Base-by-base conservation (phyloP, 2,888 invertebrate species). In the Eristalinus aeneus region DNA sequence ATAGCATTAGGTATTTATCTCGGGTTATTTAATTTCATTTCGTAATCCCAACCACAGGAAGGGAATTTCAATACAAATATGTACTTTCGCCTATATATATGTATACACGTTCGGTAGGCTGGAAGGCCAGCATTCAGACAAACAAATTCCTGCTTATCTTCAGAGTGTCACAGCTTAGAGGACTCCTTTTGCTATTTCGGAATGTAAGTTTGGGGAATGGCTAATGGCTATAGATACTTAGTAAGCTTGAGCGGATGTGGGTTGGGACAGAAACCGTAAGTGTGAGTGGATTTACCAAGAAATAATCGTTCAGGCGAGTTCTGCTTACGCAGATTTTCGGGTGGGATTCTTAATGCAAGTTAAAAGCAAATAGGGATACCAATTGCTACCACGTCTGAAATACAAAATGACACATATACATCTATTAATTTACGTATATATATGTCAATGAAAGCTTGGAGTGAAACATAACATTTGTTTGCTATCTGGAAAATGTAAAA, bases 1-100 rank as follows among this genome's bases (percentile, higher is more conserved):
- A 75, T 79, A 75, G 84, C 79, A 84, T 84, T 79, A 84, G 79
- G 84, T 84, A 84, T 84, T 84, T 84, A 84, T 84, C 75, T 79
- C 75, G 75, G 79, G 75, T 79, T 84, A 79, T 84, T 84, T 84
- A 79, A 84, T 84, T 84, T 84, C 75, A 84, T 84, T 84, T 84
- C 56, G 75, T 79, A 84, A 79, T 84, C 71, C 61, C 61, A 75
- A 65, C 71, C 67, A 31, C 75, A 79, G 67, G 61, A 63, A 61
- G 39, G 34, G 65, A 79, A 75, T 61, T 84, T 79, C 69, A 65
- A 75, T 79, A 71, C 74, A 69, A 53, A 58, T 46, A 61, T 31
- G 32, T 39, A 23, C 22, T 20, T 27, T 31, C 12, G 20, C 39
- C 12, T 12, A n/a, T 16, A 53, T 6, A 16, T 5, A 46, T 27